Base-by-base conservation (phyloP, 2,888 invertebrate species). In the Acronicta leporina region DNA sequence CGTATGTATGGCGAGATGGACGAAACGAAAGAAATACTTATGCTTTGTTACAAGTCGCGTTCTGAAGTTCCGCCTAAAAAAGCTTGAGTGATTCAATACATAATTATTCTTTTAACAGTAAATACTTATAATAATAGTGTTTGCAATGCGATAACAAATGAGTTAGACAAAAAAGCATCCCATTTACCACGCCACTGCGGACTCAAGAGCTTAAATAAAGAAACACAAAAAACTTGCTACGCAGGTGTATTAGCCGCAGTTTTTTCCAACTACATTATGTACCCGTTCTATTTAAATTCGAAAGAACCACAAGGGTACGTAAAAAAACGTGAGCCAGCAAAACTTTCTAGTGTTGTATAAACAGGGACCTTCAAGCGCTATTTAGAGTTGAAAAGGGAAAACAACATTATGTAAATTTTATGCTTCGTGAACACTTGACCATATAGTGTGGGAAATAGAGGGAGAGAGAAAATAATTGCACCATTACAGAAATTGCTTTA, bases 401-500 rank as follows among this genome's bases (percentile, higher is more conserved):
- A 80, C 70, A 65, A 69, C 72, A 75, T 87, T 86, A 85, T 83
- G 83, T 78, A 85, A 84, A 87, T 87, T 84, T 82, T 79, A 81
- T 75, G 77, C 65, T 72, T 62, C 60, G 68, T 68, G 69, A 79
- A 62, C 79, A 81, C 86, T 87, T 87, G 86, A 86, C 89, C 88
- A 83, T 84, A 83, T 75, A 85, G 78, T 79, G 83, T 76, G 72
- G 82, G 72, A 82, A 85, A 83, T 81, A 80, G n/a, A 33, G 14
- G 15, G 81, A 79, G 81, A 80, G 79, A 77, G 82, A 79, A 86
- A 87, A 87, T 89, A 90, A 90, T 89, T 88, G 87, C 86, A 71
- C 86, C 86, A 87, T 91, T 89, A 89, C 81, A 84, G 81, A 83
- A 88, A 89, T 88, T 87, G 85, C 86, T 81, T 72, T 66, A 72